Evolutionary conservation across 2,888 invertebrate species (phyloP).

Genomic region (Teinopalpus imperialis): DNA sequence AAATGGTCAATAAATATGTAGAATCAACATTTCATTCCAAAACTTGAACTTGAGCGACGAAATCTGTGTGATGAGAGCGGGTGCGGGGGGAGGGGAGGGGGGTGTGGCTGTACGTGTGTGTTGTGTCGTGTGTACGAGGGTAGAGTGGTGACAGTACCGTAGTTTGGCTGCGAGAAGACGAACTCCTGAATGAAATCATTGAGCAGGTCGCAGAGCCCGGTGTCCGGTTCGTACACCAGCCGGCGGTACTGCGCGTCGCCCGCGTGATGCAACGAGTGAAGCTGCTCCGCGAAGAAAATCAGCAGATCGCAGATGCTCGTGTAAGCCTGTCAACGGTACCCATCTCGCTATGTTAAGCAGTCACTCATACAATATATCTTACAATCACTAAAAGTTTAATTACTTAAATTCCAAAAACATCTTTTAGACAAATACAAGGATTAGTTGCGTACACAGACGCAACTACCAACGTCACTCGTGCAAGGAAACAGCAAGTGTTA

Average conservation of each 20-base stretch:
- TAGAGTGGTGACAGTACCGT: constrained; percentile 78
- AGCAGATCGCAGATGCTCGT: constrained; percentile 97
- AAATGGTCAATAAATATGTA: too few species aligned
- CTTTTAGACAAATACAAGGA: too few species aligned
- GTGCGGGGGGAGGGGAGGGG: too few species aligned
- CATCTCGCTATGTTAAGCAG: not conserved
- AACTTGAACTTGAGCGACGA: too few species aligned
- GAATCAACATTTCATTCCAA: too few species aligned
- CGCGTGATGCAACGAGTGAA: constrained; percentile 73
- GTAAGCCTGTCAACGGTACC: constrained; percentile 86
- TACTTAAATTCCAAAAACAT: too few species aligned
- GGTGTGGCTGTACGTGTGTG: not conserved
- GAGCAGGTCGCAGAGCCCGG: constrained; percentile 89
- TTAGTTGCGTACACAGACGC: too few species aligned
- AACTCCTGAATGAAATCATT: constrained; percentile 96
- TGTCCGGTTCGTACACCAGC: constrained; percentile 91
- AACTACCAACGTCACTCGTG: too few species aligned
- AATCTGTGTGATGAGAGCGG: too few species aligned
- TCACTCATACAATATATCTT: too few species aligned
- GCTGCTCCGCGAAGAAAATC: constrained; percentile 94
- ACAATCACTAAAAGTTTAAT: too few species aligned
- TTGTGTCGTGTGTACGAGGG: not conserved
- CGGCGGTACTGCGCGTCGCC: constrained; percentile 66
- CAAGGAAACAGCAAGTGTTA: too few species aligned
- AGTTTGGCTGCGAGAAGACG: constrained; percentile 96